Percentiles rank a stretch among this genome's conserved stretches.
phyloP scores from a whole-genome alignment of 2,888 invertebrate genomes.

The Napeogenes sylphis region DNA sequence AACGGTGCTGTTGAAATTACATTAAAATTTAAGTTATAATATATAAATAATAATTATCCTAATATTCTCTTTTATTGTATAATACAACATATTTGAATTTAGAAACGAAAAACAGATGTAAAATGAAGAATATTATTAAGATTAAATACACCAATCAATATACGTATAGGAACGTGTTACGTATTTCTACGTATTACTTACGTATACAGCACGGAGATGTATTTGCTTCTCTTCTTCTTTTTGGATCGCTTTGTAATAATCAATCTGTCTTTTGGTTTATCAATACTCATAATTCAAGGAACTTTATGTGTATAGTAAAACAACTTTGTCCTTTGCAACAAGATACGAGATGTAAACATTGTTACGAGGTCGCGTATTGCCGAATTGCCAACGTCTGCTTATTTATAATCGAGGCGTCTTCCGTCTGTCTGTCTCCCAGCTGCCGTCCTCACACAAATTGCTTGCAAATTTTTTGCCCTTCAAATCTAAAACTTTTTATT shows the following conservation, averaged over 20 bases:
- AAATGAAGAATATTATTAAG: slow-evolving; percentile 15
- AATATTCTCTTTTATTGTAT: no score
- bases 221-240: slow-evolving; percentile 33
- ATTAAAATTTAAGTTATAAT: no score
- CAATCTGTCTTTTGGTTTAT: slow-evolving; percentile 33
- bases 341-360: slow-evolving; percentile 66
- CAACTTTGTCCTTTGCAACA: slow-evolving; percentile 44
- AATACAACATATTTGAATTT: no score
- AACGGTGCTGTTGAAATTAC: no score
- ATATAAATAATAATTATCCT: no score
- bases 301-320: slow-evolving; percentile 35
- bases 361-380: slow-evolving; percentile 67
- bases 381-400: slow-evolving; percentile 65
- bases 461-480: slow-evolving; percentile 34
- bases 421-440: slow-evolving; percentile 73
- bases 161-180: no score
- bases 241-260: slow-evolving; percentile 29
- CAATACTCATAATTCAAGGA: slow-evolving; percentile 36
- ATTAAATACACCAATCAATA: slow-evolving; percentile 30
- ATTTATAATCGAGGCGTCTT: slow-evolving; percentile 69
- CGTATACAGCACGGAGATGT: slow-evolving; percentile 21
- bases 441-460: slow-evolving; percentile 39
- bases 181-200: no score
- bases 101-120: no score
- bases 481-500: slow-evolving; percentile 27